Percentiles rank a stretch among this genome's conserved stretches.
phyloP scores from a whole-genome alignment of 1,140 invertebrate genomes.

The Arctopsyche grandis region DNA sequence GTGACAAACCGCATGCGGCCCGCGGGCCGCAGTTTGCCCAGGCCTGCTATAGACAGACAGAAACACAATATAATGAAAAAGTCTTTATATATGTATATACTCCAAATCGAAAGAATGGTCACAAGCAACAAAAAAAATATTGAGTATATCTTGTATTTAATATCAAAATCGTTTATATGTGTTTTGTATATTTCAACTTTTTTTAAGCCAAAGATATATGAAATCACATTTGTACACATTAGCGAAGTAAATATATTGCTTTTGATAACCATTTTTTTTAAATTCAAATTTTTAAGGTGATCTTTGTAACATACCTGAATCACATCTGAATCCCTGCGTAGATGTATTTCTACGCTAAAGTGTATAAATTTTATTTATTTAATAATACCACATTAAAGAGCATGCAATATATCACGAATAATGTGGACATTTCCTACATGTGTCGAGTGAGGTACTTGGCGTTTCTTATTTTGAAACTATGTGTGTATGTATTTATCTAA shows the following conservation, averaged over 20 bases:
- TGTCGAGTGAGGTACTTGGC: too few species aligned
- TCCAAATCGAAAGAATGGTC: neutral
- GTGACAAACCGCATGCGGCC: too few species aligned
- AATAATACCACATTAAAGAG: too few species aligned
- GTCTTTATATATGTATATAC: neutral
- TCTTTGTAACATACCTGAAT: too few species aligned
- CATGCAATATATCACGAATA: too few species aligned
- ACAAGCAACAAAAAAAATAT: neutral
- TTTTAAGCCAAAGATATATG: neutral
- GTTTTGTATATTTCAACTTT: neutral
- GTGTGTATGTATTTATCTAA: neutral
- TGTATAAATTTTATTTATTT: too few species aligned
- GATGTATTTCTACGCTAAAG: too few species aligned
- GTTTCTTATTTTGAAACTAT: too few species aligned
- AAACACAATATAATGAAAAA: neutral
- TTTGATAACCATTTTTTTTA: neutral
- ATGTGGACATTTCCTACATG: too few species aligned
- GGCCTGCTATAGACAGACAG: neutral
- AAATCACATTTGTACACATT: neutral
- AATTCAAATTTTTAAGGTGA: neutral
- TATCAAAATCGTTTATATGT: neutral
- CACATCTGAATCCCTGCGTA: too few species aligned
- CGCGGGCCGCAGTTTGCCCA: too few species aligned
- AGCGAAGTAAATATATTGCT: neutral
- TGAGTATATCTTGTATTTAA: neutral